Conservation (phyloP, 2,888 invertebrate genomes). For the Chironomus tentans region DNA sequence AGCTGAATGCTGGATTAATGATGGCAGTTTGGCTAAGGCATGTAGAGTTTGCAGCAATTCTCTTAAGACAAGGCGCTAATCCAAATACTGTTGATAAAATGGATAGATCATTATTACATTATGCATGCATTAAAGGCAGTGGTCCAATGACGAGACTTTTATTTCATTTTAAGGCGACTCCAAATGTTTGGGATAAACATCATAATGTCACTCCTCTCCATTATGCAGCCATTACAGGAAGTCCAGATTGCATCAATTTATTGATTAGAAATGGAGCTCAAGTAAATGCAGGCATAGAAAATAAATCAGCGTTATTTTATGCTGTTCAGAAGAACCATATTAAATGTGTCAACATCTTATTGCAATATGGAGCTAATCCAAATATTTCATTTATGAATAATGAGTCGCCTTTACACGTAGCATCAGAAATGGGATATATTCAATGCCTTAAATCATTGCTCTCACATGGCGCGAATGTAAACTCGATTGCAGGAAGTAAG, state of each 20-base stretch:
- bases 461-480: slow-evolving; percentile 68
- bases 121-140: slow-evolving; percentile 68
- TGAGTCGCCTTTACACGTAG: slow-evolving; percentile 76
- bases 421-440: slow-evolving; percentile 62
- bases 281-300: slow-evolving; percentile 61
- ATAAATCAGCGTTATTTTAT: slow-evolving; percentile 70
- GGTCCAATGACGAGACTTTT: slow-evolving; percentile 61
- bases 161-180: slow-evolving; percentile 56
- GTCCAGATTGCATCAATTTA: slow-evolving; percentile 45
- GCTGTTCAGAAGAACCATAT: slow-evolving; percentile 69
- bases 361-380: slow-evolving; percentile 70
- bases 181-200: slow-evolving; percentile 62
- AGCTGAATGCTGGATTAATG: slow-evolving; percentile 38
- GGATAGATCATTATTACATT: slow-evolving; percentile 65
- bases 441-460: slow-evolving; percentile 63
- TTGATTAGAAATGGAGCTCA: slow-evolving; percentile 66
- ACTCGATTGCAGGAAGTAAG: slow-evolving; percentile 60
- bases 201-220: slow-evolving; percentile 64
- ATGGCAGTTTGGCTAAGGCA: slow-evolving; percentile 37
- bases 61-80: slow-evolving; percentile 43
- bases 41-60: slow-evolving; percentile 34
- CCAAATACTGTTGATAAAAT: slow-evolving; percentile 55
- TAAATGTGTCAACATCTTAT: slow-evolving; percentile 62
- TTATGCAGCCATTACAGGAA: slow-evolving; percentile 56
- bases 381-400: slow-evolving; percentile 79